phyloP scores from a whole-genome alignment of 2,797 vertebrate species.

The Silurus aristotelis region DNA sequence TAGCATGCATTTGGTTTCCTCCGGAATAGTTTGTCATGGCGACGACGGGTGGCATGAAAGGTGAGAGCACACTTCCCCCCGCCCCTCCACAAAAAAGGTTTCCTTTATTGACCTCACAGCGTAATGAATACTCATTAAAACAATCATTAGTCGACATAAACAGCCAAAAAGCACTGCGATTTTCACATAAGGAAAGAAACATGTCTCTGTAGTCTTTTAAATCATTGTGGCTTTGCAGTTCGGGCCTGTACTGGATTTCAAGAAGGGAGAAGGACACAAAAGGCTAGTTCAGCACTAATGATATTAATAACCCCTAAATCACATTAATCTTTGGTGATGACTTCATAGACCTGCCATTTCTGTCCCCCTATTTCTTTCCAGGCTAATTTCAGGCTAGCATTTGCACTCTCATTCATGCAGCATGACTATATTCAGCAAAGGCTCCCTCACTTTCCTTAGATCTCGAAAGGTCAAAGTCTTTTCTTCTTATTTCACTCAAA shows the following conservation, averaged over 20 bases:
- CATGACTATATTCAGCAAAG: slow-evolving; percentile 41
- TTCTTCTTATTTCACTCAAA: slow-evolving; percentile 8
- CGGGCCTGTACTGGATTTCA: background rate
- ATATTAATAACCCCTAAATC: slow-evolving; percentile 57
- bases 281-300: slow-evolving; percentile 52
- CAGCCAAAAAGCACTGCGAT: slow-evolving; percentile 20
- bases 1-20: slow-evolving; percentile 53
- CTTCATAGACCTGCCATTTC: slow-evolving; percentile 47
- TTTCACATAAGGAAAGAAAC: slow-evolving; percentile 34
- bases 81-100: slow-evolving; percentile 27
- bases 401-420: slow-evolving; percentile 43
- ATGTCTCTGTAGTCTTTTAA: slow-evolving; percentile 13
- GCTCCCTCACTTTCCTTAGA: slow-evolving; percentile 31
- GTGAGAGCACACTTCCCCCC: slow-evolving; percentile 30
- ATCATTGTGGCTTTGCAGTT: slow-evolving; percentile 13
- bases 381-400: slow-evolving; percentile 52
- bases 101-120: slow-evolving; percentile 38
- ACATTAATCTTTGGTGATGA: slow-evolving; percentile 33
- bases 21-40: slow-evolving; percentile 47
- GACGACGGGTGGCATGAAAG: slow-evolving; percentile 15
- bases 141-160: slow-evolving; percentile 44
- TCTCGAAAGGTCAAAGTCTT: background rate
- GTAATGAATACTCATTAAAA: slow-evolving; percentile 48
- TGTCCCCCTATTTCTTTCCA: slow-evolving; percentile 33
- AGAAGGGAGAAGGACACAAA: slow-evolving; percentile 11